Base-by-base conservation (phyloP, 2,113 vertebrate genomes). In the Paralichthys olivaceus region DNA sequence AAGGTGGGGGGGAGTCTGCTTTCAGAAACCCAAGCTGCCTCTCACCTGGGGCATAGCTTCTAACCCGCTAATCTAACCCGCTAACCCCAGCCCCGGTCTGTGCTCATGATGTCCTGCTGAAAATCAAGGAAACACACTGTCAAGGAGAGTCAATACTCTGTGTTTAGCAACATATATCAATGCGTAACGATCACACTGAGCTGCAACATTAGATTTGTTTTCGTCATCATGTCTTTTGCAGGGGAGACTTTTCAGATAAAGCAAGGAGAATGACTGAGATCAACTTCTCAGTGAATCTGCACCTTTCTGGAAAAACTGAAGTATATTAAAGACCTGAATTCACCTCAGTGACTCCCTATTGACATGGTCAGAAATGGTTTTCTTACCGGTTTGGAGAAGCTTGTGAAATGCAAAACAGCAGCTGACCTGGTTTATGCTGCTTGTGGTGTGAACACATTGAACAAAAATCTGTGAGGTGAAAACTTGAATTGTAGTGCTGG, bases 11-110 rank as follows among this genome's bases (percentile, higher is more conserved):
- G 83, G 93, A 81, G 91, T 94, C 91, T 93, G 87, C 90, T 94
- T 94, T 94, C 93, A 94, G 94, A 94, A 95, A 95, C 88, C 87
- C 88, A 92, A 94, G 90, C 87, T 90, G 69, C 82, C 60, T 83
- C 82, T 86, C 79, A 87, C 87, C 88, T 85, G 76, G 74, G 87
- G 83, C 85, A 89, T 69, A 89, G 79, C 84, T 72, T 83, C 72
- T 64, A 75, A 84, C 80, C 57, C 7, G 0, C 74, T 75, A 84
- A 84, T 85, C 78, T 83, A 87, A 85, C 80, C 79, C 17, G 13
- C 69, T 77, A 79, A 61, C 81, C 57, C 55, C 9, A 15, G 59
- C 64, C 40, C 53, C 70, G 64, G 56, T 76, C 72, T 63, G 57
- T 17, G 23, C 64, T 28, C 64, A 49, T 34, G 25, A 49, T 34